Evolutionary conservation across 2,113 vertebrate species (phyloP).

Genomic region (Poeciliopsis turrubarensis): DNA sequence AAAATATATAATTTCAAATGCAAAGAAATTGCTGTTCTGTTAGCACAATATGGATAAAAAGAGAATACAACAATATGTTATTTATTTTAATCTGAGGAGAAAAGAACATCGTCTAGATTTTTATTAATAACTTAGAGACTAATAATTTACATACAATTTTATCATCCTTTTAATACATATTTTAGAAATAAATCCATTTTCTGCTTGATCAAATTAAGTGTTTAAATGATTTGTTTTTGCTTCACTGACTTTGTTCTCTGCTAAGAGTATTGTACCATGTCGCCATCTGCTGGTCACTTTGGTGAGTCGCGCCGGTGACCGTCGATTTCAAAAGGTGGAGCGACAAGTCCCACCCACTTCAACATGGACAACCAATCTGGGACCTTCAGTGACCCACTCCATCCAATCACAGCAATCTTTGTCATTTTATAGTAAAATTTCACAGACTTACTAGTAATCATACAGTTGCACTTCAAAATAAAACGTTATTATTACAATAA

Average conservation of each 20-base stretch:
- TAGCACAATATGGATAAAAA: neutral
- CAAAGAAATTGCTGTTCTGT: neutral
- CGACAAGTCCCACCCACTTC: neutral
- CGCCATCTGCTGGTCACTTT: constrained; percentile 42
- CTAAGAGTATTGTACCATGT: neutral
- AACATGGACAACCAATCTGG: neutral
- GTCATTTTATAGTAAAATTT: neutral
- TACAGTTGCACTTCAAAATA: constrained; percentile 12
- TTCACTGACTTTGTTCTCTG: neutral
- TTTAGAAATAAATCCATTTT: neutral
- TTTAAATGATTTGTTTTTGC: neutral
- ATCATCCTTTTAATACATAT: neutral
- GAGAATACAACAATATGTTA: neutral
- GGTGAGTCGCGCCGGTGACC: neutral
- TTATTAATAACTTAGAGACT: neutral
- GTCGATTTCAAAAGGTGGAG: neutral
- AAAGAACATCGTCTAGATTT: neutral
- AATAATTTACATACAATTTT: neutral
- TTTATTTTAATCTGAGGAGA: neutral
- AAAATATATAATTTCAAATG: neutral
- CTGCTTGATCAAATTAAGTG: neutral
- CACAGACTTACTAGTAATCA: neutral
- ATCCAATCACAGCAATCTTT: neutral
- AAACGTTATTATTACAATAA: neutral
- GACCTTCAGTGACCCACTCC: neutral